Evolutionary conservation across 2,888 invertebrate genomes (phyloP).

Genomic region (Oxystoma pomonae): DNA sequence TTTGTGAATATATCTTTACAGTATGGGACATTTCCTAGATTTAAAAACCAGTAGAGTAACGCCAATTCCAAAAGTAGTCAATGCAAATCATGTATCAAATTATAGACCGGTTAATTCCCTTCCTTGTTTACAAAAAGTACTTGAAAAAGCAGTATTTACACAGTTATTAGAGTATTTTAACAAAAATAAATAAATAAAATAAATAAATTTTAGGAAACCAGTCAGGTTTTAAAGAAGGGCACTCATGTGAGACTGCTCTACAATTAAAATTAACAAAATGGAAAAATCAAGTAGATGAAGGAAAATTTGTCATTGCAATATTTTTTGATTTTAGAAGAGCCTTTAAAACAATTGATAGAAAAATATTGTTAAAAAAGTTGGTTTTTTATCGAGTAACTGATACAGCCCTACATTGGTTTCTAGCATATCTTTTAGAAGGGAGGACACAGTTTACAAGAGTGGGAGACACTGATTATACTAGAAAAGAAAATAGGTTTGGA

Average conservation of each 20-base stretch:
- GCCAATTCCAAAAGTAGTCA: neutral
- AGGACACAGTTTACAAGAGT: slow-evolving; percentile 4
- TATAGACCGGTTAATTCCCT: neutral
- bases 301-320: slow-evolving; percentile 1
- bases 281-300: slow-evolving; percentile 3
- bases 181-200: too few relatives aligned
- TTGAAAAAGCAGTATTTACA: neutral
- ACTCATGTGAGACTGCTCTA: slow-evolving; percentile 6
- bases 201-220: neutral
- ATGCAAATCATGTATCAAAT: slow-evolving; percentile 3
- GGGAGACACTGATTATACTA: neutral
- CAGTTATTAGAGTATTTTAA: slow-evolving; percentile 2
- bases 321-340: slow-evolving; percentile 6
- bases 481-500: neutral
- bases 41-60: neutral
- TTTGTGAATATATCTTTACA: slow-evolving; percentile 3
- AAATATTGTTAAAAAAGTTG: slow-evolving; percentile 1
- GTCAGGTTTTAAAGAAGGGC: slow-evolving; percentile 1
- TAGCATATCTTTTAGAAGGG: too few relatives aligned
- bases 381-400: neutral
- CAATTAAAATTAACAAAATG: slow-evolving; percentile 3
- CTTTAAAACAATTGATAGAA: slow-evolving; percentile 1
- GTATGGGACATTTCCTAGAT: neutral
- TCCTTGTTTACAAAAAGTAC: slow-evolving; percentile 3
- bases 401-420: slow-evolving; percentile 1